A percentile compares a stretch with the other conserved stretches of the same genome.
Conservation (phyloP, 2,113 vertebrate species). For the Athene noctua region DNA sequence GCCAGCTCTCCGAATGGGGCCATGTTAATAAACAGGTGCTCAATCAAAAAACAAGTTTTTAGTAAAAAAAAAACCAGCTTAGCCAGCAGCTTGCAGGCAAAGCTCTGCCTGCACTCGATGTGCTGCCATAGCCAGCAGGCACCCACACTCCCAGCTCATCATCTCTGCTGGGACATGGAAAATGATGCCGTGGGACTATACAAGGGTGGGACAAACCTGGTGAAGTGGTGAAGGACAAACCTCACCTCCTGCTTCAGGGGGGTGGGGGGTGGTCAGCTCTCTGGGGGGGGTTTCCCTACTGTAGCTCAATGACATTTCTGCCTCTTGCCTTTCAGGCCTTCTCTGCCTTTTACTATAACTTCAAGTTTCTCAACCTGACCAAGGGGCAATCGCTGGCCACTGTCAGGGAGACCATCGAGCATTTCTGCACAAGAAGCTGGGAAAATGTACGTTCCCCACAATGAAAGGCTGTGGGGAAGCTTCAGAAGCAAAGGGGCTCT, state of each 20-base stretch:
- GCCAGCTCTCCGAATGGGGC: neutral
- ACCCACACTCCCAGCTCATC: neutral
- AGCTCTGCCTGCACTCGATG: neutral
- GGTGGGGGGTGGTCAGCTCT: neutral
- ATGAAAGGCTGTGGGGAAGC: neutral
- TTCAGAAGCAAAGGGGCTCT: neutral
- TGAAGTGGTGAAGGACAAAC: neutral
- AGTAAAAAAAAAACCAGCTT: too few relatives aligned
- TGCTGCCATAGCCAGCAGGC: neutral
- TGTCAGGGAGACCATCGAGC: conserved; percentile 60
- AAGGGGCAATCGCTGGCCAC: conserved; percentile 56
- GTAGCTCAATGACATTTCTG: neutral
- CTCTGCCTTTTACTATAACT: conserved; percentile 83
- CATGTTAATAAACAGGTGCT: neutral
- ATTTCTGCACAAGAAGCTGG: conserved; percentile 77
- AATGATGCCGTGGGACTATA: fast-evolving
- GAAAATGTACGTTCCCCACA: conserved; percentile 40
- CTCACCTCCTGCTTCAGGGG: neutral
- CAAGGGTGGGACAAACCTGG: neutral
- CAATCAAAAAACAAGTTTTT: neutral
- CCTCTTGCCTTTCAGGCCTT: conserved; percentile 74
- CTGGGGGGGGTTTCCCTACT: fast-evolving
- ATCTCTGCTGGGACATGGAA: neutral
- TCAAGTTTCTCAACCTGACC: conserved; percentile 82
- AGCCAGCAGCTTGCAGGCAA: neutral